A percentile compares a stretch with the other conserved stretches of the same genome.
These are phyloP conservation scores for Drosophila pectinifera DNA, from an alignment of 1,140 invertebrate genomes.

Conservation along the genomic window DNA sequence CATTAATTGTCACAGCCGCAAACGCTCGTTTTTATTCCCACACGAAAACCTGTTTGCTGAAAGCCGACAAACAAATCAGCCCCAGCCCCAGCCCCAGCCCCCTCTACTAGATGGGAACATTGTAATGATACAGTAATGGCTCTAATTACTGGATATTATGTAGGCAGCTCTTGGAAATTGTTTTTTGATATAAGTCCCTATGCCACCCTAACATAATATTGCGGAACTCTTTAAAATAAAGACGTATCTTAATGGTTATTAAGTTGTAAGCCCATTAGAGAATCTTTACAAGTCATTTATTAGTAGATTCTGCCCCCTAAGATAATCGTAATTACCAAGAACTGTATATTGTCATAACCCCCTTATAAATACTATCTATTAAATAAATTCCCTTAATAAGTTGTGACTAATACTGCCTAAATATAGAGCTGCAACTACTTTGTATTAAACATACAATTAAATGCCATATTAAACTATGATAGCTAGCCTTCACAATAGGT, in stretches of 20 bases:
- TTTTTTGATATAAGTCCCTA: neutral
- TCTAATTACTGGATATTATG: neutral
- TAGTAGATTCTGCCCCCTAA: too few species aligned
- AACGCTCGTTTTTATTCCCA: slow-evolving; percentile 17
- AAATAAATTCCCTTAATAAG: too few species aligned
- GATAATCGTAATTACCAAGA: too few species aligned
- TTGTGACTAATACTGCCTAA: neutral
- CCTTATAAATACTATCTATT: too few species aligned
- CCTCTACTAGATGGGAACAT: neutral
- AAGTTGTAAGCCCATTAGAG: too few species aligned
- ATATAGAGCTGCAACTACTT: neutral
- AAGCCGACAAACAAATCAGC: slow-evolving; percentile 18
- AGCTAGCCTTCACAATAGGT: neutral
- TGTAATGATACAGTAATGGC: slow-evolving; percentile 13
- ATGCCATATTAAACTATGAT: neutral
- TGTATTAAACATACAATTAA: neutral
- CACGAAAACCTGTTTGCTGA: slow-evolving; percentile 30
- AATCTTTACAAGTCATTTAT: too few species aligned
- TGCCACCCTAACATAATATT: too few species aligned
- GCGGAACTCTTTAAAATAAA: too few species aligned
- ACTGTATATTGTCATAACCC: too few species aligned
- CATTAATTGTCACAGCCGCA: slow-evolving; percentile 12
- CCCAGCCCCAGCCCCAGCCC: neutral
- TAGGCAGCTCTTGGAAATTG: neutral
- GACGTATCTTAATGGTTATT: too few species aligned